Conservation (phyloP, 2,888 invertebrate genomes). For the Cryptus armator region DNA sequence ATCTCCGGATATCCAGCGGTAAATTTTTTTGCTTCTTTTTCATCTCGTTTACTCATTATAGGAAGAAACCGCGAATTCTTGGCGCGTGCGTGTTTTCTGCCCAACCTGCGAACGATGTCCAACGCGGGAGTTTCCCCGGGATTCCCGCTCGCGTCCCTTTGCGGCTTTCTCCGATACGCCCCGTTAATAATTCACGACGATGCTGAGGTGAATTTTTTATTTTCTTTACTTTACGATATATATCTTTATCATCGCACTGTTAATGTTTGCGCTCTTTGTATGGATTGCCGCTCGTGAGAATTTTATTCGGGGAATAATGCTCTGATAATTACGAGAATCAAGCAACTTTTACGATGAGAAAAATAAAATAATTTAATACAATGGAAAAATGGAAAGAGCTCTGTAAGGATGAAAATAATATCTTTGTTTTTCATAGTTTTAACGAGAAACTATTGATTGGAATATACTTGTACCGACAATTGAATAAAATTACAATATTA, state of each 20-base stretch:
- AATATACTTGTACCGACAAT: no score
- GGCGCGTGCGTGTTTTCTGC: slow-evolving; percentile 55
- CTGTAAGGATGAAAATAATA: neutral
- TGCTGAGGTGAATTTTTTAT: slow-evolving; percentile 73
- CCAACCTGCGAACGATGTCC: slow-evolving; percentile 42
- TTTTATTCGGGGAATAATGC: slow-evolving; percentile 72
- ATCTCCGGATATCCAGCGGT: slow-evolving; percentile 57
- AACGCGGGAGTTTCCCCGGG: slow-evolving; percentile 33
- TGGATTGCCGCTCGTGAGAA: slow-evolving; percentile 10
- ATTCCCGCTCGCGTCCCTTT: slow-evolving; percentile 67
- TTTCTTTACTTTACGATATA: slow-evolving; percentile 62
- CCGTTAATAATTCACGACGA: slow-evolving; percentile 81
- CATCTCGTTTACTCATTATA: slow-evolving; percentile 49
- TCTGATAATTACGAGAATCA: slow-evolving; percentile 64
- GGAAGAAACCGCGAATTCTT: slow-evolving; percentile 51
- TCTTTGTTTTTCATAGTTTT: no score
- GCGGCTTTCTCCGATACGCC: slow-evolving; percentile 83
- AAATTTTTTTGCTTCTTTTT: slow-evolving; percentile 45
- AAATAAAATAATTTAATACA: neutral
- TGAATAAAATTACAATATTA: no score
- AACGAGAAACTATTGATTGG: no score
- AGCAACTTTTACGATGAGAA: neutral
- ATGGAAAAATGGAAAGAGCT: slow-evolving; percentile 4
- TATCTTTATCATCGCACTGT: slow-evolving; percentile 66
- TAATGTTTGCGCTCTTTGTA: slow-evolving; percentile 44